These are phyloP conservation scores for Diglossa brunneiventris DNA, from an alignment of 2,113 vertebrate genomes.

Conservation along the genomic window DNA sequence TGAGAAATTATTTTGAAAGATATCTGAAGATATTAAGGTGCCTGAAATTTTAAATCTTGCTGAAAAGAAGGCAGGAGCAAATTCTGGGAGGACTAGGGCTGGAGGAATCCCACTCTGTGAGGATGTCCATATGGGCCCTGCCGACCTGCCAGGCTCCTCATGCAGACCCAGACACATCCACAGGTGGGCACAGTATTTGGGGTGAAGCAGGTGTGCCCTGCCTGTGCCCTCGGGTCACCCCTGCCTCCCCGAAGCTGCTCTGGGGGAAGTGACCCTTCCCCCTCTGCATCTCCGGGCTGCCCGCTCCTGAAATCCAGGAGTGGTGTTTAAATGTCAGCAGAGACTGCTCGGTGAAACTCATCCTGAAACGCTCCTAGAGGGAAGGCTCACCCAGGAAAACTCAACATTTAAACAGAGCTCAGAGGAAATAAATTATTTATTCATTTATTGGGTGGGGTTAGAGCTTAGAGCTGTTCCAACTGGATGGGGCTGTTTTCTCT, in stretches of 20 bases:
- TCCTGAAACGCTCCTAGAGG: background rate
- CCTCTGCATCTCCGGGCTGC: fast-evolving
- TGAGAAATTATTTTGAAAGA: background rate
- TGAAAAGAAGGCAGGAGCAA: background rate
- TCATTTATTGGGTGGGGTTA: too few relatives aligned
- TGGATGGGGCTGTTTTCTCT: background rate
- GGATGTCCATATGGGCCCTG: fast-evolving
- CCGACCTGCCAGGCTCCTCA: background rate
- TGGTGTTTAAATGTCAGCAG: fast-evolving
- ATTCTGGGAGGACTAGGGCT: background rate
- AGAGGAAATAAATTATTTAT: background rate
- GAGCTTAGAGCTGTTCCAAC: fast-evolving
- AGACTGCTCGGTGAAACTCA: fast-evolving
- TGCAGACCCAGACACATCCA: fast-evolving
- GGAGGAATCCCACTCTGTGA: fast-evolving
- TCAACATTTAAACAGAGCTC: background rate
- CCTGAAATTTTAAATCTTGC: background rate
- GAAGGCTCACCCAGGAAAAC: fast-evolving
- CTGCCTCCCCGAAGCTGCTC: background rate
- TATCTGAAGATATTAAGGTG: background rate
- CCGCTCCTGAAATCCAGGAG: fast-evolving
- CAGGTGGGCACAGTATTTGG: fast-evolving
- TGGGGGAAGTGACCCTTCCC: background rate
- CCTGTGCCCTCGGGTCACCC: background rate
- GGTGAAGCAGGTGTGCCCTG: background rate